A percentile compares a stretch with the other conserved stretches of the same genome.
Evolutionary conservation across 2,113 vertebrate species (phyloP).

Genomic region (Indicator indicator): DNA sequence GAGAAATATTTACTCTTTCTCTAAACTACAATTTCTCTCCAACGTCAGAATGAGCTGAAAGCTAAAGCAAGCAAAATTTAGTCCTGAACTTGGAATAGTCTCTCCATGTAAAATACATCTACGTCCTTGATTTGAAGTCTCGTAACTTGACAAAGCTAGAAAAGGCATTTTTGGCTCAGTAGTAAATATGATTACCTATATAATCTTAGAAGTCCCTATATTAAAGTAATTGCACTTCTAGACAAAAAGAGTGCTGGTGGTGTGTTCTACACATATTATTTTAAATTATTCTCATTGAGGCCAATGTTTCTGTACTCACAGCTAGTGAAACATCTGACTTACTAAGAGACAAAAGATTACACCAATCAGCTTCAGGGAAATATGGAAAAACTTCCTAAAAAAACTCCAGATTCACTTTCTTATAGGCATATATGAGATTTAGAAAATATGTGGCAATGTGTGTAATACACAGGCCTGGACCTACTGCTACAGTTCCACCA

Average conservation of each 20-base stretch:
- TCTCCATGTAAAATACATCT: background rate
- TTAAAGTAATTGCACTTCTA: background rate
- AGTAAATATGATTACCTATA: background rate
- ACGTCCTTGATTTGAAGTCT: background rate
- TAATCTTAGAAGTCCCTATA: background rate
- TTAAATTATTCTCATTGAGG: background rate
- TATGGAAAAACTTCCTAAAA: background rate
- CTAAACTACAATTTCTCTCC: conserved; percentile 10
- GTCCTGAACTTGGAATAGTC: background rate
- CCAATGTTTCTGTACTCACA: background rate
- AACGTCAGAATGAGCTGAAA: background rate
- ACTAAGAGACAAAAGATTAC: background rate
- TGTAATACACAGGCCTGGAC: background rate
- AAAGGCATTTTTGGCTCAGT: background rate
- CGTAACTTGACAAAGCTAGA: background rate
- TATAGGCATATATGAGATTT: background rate
- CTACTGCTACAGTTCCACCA: background rate
- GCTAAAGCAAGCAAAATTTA: conserved; percentile 1
- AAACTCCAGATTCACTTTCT: background rate
- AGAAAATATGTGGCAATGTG: background rate
- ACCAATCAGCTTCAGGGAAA: background rate
- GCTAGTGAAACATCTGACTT: background rate
- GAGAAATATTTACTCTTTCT: conserved; percentile 40
- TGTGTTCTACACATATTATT: background rate
- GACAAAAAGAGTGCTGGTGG: background rate